Evolutionary conservation across 2,888 invertebrate genomes (phyloP), one percentile per base, ranked within the genome.

Genomic region (Vesta saturnalis): DNA sequence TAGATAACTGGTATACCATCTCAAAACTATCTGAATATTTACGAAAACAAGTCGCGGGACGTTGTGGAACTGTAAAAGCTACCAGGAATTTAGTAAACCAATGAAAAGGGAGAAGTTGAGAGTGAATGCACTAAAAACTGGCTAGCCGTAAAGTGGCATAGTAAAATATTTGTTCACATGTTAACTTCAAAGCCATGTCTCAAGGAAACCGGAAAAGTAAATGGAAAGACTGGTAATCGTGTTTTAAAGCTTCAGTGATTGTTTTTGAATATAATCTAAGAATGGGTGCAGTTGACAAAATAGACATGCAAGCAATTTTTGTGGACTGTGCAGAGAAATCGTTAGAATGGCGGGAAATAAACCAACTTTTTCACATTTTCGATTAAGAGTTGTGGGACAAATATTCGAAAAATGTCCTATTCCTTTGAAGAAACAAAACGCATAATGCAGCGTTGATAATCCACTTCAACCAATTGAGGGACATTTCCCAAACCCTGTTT

Each of bases 1-100:
- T 59, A 2, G 77, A 78, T 58, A 78, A 78, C 35, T 76, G 73
- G 74, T 77, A 78, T 69, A 73, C 73, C 15, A 76, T 76, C 43
- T 75, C 73, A 55, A 54, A 18, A 64, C 58, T 66, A 43, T 43
- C 10, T 30, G 30, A 23, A 6, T 22, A 14, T 19, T 30, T 70
- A 6, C 67, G 57, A 60, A 16, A 47, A 35, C 39, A 65, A 23
- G 55, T 62, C 54, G 73, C 72, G 15, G 70, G 74, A 64, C 70
- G 67, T 39, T 77, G 75, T 64, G 74, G 76, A 43, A 77, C 75
- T 39, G 75, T 77, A 14, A 61, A 72, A 39, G 60, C 52, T 52
- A 76, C 73, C 56, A 67, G 75, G 54, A n/a, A n/a, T n/a, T n/a
- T n/a, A n/a, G n/a, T n/a, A n/a, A n/a, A n/a, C n/a, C n/a, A n/a